phyloP scores from a whole-genome alignment of 2,888 invertebrate genomes.

The Orchesellides sinensis region DNA sequence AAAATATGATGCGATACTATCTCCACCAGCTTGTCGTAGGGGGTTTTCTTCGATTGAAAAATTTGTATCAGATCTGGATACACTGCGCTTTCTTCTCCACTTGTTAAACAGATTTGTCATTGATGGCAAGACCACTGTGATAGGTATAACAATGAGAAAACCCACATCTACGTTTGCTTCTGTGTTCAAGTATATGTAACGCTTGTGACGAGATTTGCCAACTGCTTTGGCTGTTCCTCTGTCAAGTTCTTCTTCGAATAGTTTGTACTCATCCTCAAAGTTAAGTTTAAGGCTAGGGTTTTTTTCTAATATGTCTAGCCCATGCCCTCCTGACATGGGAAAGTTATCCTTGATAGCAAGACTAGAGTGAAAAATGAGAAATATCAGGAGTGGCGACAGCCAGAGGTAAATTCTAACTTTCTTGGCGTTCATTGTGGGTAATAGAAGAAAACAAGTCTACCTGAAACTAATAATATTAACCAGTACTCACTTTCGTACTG shows the following conservation, averaged over 20 bases:
- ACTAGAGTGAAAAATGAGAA: not conserved
- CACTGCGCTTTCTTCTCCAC: constrained; percentile 62
- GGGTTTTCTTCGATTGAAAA: constrained; percentile 50
- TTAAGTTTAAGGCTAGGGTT: not conserved
- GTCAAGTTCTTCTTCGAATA: constrained; percentile 52
- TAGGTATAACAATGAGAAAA: constrained; percentile 70
- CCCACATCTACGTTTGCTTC: constrained; percentile 71
- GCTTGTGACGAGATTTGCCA: constrained; percentile 47
- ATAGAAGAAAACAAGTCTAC: too few species aligned
- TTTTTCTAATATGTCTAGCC: not conserved
- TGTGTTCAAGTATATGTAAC: constrained; percentile 58
- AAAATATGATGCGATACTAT: constrained; percentile 70
- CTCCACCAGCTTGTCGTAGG: constrained; percentile 62
- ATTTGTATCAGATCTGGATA: constrained; percentile 34
- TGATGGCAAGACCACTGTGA: constrained; percentile 70
- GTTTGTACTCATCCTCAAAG: constrained; percentile 59
- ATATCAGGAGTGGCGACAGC: too few species aligned
- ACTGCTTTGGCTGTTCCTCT: constrained; percentile 8
- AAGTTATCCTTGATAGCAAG: not conserved
- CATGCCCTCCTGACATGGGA: not conserved
- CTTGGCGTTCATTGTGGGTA: too few species aligned
- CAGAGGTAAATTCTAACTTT: too few species aligned
- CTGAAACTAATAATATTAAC: too few species aligned
- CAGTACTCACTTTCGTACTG: too few species aligned
- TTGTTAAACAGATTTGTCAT: constrained; percentile 72